Evolutionary conservation across 2,888 invertebrate genomes (phyloP).

Genomic region (Standfussiana lucernea): DNA sequence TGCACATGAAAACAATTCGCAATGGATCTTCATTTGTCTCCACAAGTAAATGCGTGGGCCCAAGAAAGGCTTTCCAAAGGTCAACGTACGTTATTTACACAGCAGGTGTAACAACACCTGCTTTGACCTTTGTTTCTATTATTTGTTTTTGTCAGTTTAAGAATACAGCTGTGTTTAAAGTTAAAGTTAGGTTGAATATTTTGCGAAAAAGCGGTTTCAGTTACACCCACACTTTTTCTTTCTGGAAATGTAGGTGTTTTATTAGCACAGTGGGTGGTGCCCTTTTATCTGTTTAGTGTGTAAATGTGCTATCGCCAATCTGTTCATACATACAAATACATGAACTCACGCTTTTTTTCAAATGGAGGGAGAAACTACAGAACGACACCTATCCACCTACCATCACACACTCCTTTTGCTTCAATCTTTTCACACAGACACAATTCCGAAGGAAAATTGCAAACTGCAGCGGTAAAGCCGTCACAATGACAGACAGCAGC

Average conservation of each 20-base stretch:
- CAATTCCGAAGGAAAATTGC: too few species aligned
- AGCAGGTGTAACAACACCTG: constrained; percentile 42
- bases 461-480: too few species aligned
- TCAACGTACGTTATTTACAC: constrained; percentile 19
- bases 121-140: constrained; percentile 38
- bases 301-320: too few species aligned
- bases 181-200: constrained; percentile 20
- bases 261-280: too few species aligned
- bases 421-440: too few species aligned
- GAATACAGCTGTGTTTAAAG: constrained; percentile 17
- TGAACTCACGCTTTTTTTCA: too few species aligned
- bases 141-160: constrained; percentile 24
- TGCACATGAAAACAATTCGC: background rate
- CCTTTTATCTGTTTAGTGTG: background rate
- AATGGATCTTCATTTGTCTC: background rate
- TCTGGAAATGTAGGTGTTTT: background rate
- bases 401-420: too few species aligned
- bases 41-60: constrained; percentile 24
- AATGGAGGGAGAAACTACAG: too few species aligned
- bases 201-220: background rate
- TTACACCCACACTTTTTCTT: background rate
- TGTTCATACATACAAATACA: too few species aligned
- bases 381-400: too few species aligned
- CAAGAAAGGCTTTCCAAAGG: constrained; percentile 44
- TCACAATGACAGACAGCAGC: too few species aligned